Evolutionary conservation across 2,797 vertebrate species (phyloP), one percentile per base, ranked within the genome.

Genomic region (Pitangus sulphuratus): DNA sequence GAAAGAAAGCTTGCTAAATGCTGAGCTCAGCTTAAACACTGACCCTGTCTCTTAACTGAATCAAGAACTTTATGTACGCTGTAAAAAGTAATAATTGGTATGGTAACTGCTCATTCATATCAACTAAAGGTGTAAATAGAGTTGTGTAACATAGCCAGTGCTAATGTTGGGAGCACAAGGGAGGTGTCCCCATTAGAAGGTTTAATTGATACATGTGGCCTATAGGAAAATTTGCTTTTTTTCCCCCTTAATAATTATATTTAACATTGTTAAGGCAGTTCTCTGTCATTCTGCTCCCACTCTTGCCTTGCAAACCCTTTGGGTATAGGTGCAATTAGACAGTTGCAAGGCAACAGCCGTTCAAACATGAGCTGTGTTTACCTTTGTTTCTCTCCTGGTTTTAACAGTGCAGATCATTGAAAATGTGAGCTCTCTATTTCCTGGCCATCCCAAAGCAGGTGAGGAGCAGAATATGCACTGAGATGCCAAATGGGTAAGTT

Each of bases 1-100:
- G 75, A 97, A 95, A 51, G 71, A 84, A 93, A 93, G 95, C 90
- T 96, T 97, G 83, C 95, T 96, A 95, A 93, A 94, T 83, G 91
- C 96, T 96, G 90, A 97, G 94, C 91, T 97, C 96, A 97, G 91
- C 96, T 93, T 95, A 88, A 97, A 95, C 80, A 68, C 69, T 96
- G 96, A 97, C 97, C 95, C 72, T 83, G 75, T 94, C 95, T 96
- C 86, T 95, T 90, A 91, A 96, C 84, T 89, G 88, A 91, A 95
- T 85, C 89, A 82, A 83, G 79, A 93, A 76, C 94, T 97, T 97
- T 95, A 97, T 93, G 89, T 82, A 75, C 76, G 87, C 97, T 40
- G 12, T 97, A 97, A 97, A 98, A 97, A 95, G 89, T 58, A 97
- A 94, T 97, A 96, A 98, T 97, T 96, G 70, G 92, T 92, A 84